These are phyloP conservation scores for Mesocentrotus franciscanus DNA, from an alignment of 53 echinoderm and acorn worm genomes.

Conservation along the genomic window DNA sequence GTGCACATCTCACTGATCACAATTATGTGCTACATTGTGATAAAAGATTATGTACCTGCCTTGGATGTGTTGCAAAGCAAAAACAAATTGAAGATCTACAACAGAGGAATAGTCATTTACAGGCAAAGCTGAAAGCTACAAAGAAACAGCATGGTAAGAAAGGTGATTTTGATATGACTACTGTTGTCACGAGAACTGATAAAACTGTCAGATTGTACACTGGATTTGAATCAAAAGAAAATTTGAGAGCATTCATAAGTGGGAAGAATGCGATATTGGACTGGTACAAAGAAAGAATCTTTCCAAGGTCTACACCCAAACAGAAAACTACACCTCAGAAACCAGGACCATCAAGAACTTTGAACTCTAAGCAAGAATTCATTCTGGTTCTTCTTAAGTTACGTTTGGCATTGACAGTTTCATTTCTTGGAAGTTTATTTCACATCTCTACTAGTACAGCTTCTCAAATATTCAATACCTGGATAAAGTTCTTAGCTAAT, in stretches of 20 bases:
- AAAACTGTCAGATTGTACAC: slow-evolving; percentile 45
- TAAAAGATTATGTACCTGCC: background rate
- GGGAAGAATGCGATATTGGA: slow-evolving; percentile 42
- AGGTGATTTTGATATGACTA: slow-evolving; percentile 38
- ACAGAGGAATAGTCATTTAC: no score
- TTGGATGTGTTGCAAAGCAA: background rate
- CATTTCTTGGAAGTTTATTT: slow-evolving; percentile 52
- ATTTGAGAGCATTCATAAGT: slow-evolving; percentile 46
- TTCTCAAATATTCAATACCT: slow-evolving; percentile 69
- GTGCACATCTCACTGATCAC: background rate
- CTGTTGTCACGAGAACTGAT: slow-evolving; percentile 20
- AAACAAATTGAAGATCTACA: background rate
- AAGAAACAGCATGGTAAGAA: background rate
- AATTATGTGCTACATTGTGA: background rate
- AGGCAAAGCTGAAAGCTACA: background rate
- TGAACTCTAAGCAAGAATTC: slow-evolving; percentile 45
- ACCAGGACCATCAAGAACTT: slow-evolving; percentile 31
- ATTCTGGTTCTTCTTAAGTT: slow-evolving; percentile 62
- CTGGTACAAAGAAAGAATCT: slow-evolving; percentile 20
- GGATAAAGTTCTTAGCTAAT: slow-evolving; percentile 70
- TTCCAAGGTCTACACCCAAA: background rate
- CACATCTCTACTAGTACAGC: slow-evolving; percentile 2
- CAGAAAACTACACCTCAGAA: slow-evolving; percentile 48
- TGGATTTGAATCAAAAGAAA: slow-evolving; percentile 55
- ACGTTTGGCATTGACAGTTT: slow-evolving; percentile 21